Base-by-base conservation (phyloP, 30 jellyfish, hydroid and myxozoan species). In the Aurelia sp. region DNA sequence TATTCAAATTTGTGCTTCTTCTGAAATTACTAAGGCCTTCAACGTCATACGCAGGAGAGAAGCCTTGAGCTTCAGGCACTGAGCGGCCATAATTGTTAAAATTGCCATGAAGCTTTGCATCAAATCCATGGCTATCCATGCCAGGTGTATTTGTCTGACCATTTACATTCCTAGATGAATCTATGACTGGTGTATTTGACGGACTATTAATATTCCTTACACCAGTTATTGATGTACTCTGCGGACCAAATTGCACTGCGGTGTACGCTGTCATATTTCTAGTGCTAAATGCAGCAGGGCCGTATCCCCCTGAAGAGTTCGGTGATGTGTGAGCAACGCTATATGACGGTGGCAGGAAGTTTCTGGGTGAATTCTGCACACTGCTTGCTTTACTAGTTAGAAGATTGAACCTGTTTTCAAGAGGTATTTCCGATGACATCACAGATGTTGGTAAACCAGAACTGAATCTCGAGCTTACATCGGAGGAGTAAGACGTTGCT, bases 1-100 rank as follows among this genome's bases (percentile, higher is more conserved):
- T 63, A 31, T 73, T 57, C 22, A 86, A 84, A 66, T 44, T 65
- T n/a, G 91, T 71, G 18, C 62, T 58, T 20, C 55, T 12, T 55
- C 27, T 30, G 31, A 52, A 22, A 53, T 35, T 65, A 63, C 17
- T 6, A 0, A 12, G 18, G 30, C 65, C 47, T 9, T 41, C 71
- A 3, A 33, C 51, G 51, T 47, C 23, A 21, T 58, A 50, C 11
- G 15, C 50, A 33, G 58, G 60, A 9, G 35, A 18, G 17, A 31
- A 10, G 30, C 27, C 35, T 5, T 55, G 30, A 11, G 33, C 23
- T 18, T 21, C 69, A 21, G 30, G 33, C 69, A 59, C 33, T 6
- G 30, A 18, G 12, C 33, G 33, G 33, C 69, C 69, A 18, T 15
- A 21, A 4, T 59, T 21, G 16, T 18, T 6, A 18, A 9, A 18